Conservation (phyloP, 1,140 invertebrate species). For the Papilio xuthus region DNA sequence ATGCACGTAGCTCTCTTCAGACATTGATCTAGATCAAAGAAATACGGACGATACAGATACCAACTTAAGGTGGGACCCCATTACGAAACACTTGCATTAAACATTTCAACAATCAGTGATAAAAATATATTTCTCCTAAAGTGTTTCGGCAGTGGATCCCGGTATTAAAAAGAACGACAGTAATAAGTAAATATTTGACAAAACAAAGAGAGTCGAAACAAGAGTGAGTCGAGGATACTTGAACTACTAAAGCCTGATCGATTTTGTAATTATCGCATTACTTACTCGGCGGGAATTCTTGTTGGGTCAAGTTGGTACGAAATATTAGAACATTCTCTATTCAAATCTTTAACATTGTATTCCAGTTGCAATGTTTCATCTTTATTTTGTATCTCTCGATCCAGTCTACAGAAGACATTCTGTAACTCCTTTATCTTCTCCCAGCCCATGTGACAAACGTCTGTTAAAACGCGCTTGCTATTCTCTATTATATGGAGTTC, state of each 20-base stretch:
- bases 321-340: slow-evolving; percentile 88
- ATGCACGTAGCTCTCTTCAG: slow-evolving; percentile 92
- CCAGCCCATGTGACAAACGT: slow-evolving; percentile 84
- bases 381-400: slow-evolving; percentile 91
- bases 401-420: slow-evolving; percentile 88
- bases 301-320: slow-evolving; percentile 90
- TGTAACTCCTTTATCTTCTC: slow-evolving; percentile 92
- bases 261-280: slow-evolving; percentile 2
- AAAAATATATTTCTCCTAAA: too few relatives aligned
- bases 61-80: background rate
- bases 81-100: too few relatives aligned
- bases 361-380: slow-evolving; percentile 89
- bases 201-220: too few relatives aligned
- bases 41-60: background rate
- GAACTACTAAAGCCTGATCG: too few relatives aligned
- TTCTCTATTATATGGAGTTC: slow-evolving; percentile 77
- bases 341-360: slow-evolving; percentile 87
- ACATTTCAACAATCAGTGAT: too few relatives aligned
- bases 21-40: slow-evolving; percentile 71
- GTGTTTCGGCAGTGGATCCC: too few relatives aligned
- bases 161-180: too few relatives aligned
- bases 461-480: slow-evolving; percentile 70
- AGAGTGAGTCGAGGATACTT: too few relatives aligned
- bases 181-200: too few relatives aligned
- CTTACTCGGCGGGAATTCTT: slow-evolving; percentile 87